Conservation (phyloP, 2,888 invertebrate genomes). For the Drosophila longiperda region DNA sequence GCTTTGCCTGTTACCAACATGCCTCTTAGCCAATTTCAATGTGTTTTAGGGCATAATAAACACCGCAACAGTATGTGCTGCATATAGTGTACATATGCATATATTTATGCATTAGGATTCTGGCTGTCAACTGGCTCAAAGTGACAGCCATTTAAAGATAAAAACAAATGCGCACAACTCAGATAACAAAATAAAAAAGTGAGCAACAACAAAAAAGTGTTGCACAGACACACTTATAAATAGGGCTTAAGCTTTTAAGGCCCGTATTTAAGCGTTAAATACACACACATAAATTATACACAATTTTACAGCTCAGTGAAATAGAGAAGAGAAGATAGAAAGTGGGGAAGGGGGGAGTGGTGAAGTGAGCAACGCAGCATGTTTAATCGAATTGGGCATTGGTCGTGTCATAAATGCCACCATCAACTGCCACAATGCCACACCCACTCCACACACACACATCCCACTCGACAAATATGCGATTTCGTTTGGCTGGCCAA, state of each 20-base stretch:
- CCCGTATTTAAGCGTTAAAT: background rate
- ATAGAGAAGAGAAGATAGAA: background rate
- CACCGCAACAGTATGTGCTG: slow-evolving; percentile 16
- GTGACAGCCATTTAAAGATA: slow-evolving; percentile 27
- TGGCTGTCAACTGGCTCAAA: slow-evolving; percentile 18
- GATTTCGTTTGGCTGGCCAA: slow-evolving; percentile 48
- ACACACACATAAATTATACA: slow-evolving; percentile 29
- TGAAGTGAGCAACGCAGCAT: background rate
- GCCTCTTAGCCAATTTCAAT: background rate
- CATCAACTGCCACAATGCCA: background rate
- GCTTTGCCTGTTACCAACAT: background rate
- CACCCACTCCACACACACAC: background rate
- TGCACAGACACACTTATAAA: slow-evolving; percentile 2
- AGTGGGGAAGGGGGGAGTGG: background rate
- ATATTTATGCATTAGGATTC: slow-evolving; percentile 4
- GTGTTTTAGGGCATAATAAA: slow-evolving; percentile 20
- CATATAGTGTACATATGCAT: slow-evolving; percentile 6
- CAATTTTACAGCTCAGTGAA: slow-evolving; percentile 25
- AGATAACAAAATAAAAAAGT: background rate
- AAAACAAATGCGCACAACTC: background rate
- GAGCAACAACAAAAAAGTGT: background rate
- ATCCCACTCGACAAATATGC: slow-evolving; percentile 13
- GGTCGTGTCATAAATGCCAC: slow-evolving; percentile 53
- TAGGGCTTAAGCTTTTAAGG: background rate
- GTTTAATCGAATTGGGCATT: slow-evolving; percentile 38